Conservation (phyloP, 2,113 vertebrate genomes). For the Orientallactaga bullata region DNA sequence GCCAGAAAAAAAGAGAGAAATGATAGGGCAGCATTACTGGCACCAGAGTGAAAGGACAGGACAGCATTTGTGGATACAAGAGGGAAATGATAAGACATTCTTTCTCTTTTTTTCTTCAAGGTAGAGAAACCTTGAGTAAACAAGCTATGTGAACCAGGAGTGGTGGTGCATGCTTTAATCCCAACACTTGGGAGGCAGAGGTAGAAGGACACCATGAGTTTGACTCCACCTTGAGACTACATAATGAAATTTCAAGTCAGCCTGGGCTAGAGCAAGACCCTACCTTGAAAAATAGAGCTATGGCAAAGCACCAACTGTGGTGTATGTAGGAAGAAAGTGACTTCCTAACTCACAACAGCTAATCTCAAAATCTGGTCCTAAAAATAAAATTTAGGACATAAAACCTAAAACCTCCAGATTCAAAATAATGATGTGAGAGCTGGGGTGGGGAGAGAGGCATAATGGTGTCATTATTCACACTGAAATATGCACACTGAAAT, state of each 20-base stretch:
- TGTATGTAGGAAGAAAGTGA: background rate
- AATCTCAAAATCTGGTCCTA: background rate
- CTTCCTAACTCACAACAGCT: background rate
- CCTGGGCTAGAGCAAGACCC: no score
- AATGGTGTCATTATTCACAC: background rate
- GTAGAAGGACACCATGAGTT: no score
- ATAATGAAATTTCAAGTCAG: no score
- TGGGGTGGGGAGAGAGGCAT: background rate
- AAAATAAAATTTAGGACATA: constrained; percentile 7
- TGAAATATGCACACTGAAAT: background rate
- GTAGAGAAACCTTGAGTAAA: background rate
- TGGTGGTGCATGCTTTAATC: no score
- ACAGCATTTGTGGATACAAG: background rate
- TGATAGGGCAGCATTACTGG: no score
- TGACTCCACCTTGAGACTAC: no score
- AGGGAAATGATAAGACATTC: no score
- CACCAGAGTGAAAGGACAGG: background rate
- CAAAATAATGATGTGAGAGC: background rate
- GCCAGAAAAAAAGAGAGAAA: no score
- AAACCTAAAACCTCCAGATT: constrained; percentile 20
- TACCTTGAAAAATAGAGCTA: no score
- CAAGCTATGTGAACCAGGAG: background rate
- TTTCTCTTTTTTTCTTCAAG: background rate
- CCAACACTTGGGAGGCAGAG: no score
- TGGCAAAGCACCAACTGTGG: background rate